Percentiles rank a stretch among this genome's conserved stretches.
Conservation (phyloP, 2,888 invertebrate species). For the Encarsia formosa region DNA sequence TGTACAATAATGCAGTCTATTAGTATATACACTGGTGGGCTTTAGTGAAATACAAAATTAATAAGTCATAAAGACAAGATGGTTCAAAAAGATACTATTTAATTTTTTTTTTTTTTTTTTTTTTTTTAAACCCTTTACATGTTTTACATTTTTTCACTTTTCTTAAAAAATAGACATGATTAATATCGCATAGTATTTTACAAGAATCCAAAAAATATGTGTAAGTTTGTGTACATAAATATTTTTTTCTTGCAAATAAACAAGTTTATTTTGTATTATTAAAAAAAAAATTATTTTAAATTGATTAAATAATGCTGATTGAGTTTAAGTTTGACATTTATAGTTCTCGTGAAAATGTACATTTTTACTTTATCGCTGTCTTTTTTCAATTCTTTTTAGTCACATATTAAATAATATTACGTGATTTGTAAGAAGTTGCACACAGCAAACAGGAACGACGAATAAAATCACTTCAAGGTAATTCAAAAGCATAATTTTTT, state of each 20-base stretch:
- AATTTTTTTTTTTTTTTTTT: too few relatives aligned
- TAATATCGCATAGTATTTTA: slow-evolving; percentile 12
- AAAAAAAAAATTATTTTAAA: slow-evolving; percentile 17
- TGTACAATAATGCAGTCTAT: slow-evolving; percentile 22
- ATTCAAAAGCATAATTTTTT: slow-evolving; percentile 12
- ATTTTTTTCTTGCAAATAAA: slow-evolving; percentile 5
- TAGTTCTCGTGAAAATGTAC: too few relatives aligned
- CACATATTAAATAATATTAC: too few relatives aligned
- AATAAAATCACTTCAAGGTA: slow-evolving; percentile 18
- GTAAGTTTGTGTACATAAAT: slow-evolving; percentile 21
- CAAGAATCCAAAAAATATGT: slow-evolving; percentile 23
- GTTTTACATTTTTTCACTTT: slow-evolving; percentile 10
- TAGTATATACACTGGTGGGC: slow-evolving; percentile 15
- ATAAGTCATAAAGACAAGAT: too few relatives aligned
- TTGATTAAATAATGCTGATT: too few relatives aligned
- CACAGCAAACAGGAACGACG: slow-evolving; percentile 19
- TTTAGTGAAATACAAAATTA: too few relatives aligned
- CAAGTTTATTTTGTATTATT: slow-evolving; percentile 10
- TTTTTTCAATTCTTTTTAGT: too few relatives aligned
- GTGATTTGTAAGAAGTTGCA: slow-evolving; percentile 19
- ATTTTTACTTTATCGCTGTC: too few relatives aligned
- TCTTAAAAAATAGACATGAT: slow-evolving; percentile 22
- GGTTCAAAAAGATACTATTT: too few relatives aligned
- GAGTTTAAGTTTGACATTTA: too few relatives aligned
- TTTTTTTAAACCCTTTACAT: slow-evolving; percentile 9